phyloP scores from a whole-genome alignment of 2,797 vertebrate species.

The Spinibarbus caldwelli region DNA sequence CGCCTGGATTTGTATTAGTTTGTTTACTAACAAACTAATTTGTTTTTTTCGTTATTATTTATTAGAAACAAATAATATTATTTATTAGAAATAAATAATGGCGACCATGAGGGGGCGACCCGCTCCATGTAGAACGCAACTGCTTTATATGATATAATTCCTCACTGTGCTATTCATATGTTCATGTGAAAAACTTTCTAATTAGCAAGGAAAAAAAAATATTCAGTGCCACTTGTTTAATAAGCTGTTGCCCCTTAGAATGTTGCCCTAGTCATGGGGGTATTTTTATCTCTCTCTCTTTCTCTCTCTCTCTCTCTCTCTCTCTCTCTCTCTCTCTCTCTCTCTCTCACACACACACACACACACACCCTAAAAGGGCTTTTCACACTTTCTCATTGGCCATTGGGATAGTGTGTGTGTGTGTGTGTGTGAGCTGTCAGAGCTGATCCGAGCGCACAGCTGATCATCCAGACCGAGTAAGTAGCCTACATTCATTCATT shows the following conservation, averaged over 20 bases:
- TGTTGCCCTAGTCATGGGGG: constrained; percentile 13
- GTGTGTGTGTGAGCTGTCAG: constrained; percentile 32
- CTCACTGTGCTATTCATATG: too few species aligned
- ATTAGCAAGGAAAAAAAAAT: background rate
- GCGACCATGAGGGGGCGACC: background rate
- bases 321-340: constrained; percentile 26
- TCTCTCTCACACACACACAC: constrained; percentile 28
- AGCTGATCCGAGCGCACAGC: constrained; percentile 44
- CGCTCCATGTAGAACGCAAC: background rate
- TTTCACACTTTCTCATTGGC: constrained; percentile 53
- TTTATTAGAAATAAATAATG: background rate
- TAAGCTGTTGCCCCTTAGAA: constrained; percentile 34
- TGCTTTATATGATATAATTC: too few species aligned
- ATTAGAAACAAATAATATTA: background rate
- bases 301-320: constrained; percentile 43
- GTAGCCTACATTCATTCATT: constrained; percentile 55
- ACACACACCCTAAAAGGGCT: constrained; percentile 61
- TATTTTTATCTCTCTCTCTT: constrained; percentile 54
- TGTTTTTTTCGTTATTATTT: background rate
- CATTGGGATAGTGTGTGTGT: constrained; percentile 11
- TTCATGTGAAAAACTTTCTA: too few species aligned
- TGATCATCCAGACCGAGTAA: constrained; percentile 64
- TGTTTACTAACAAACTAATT: background rate
- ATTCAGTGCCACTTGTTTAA: background rate
- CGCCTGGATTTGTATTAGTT: background rate